phyloP scores from a whole-genome alignment of 2,797 vertebrate genomes.

The Threskiornis aethiopicus region DNA sequence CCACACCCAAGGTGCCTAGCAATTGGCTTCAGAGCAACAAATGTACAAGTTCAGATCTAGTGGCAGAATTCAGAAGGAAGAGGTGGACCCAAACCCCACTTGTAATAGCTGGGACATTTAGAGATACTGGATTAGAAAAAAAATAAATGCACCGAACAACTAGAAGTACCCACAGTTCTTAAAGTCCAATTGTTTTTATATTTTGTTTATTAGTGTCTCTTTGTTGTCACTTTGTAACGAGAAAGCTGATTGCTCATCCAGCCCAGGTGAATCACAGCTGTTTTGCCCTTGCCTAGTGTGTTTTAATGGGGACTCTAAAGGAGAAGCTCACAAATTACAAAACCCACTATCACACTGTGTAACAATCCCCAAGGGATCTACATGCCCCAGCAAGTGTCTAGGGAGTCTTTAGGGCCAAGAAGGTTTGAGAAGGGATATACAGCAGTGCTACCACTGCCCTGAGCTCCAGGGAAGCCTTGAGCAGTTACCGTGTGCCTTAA shows the following conservation, averaged over 20 bases:
- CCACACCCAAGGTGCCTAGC: neutral
- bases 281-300: neutral
- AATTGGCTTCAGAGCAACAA: neutral
- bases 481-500: neutral
- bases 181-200: neutral
- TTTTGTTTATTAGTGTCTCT: neutral
- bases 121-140: neutral
- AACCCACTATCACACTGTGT: rapidly evolving
- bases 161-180: neutral
- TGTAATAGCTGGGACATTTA: neutral
- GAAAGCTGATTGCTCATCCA: neutral
- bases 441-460: neutral
- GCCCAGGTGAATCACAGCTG: neutral
- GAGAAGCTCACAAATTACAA: neutral
- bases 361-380: neutral
- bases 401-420: neutral
- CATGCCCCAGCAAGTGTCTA: neutral
- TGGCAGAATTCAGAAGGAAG: neutral
- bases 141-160: neutral
- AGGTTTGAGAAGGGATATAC: neutral
- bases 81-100: neutral
- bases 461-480: neutral
- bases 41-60: neutral
- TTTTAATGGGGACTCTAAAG: neutral
- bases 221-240: neutral